These are phyloP conservation scores for Dromococcyx pavoninus DNA, from an alignment of 2,797 vertebrate species.

Conservation along the genomic window DNA sequence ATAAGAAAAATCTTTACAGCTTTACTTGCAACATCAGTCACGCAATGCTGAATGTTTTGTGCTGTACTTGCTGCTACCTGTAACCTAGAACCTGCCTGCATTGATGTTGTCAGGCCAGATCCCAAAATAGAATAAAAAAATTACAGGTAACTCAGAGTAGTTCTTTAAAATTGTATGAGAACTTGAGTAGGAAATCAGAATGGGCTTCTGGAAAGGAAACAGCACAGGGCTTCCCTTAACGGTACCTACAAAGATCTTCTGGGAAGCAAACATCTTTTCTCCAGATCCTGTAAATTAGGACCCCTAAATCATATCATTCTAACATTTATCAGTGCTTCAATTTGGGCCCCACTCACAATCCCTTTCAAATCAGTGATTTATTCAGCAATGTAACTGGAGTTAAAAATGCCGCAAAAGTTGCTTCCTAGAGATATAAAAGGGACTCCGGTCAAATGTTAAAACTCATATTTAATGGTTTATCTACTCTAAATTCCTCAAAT, in stretches of 20 bases:
- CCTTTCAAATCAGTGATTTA: background rate
- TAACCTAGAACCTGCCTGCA: background rate
- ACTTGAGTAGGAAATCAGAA: background rate
- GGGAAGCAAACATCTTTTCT: background rate
- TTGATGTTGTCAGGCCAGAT: background rate
- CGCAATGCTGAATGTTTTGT: background rate
- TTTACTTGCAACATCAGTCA: background rate
- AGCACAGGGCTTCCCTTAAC: background rate
- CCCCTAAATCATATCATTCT: background rate
- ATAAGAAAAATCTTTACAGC: background rate
- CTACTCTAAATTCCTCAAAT: background rate
- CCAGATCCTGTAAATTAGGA: background rate
- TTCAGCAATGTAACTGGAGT: background rate
- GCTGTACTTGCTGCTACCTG: background rate
- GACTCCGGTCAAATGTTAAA: background rate
- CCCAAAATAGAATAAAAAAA: background rate
- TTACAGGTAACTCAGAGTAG: background rate
- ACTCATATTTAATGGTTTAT: background rate
- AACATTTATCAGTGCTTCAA: background rate
- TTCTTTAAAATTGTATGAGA: background rate
- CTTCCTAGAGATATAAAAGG: background rate
- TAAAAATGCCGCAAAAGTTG: background rate
- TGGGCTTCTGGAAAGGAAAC: background rate
- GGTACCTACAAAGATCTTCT: background rate
- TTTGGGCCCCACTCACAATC: background rate